These are phyloP conservation scores for Macropus fuliginosus DNA, from an alignment of 2,797 vertebrate genomes.

Conservation along the genomic window DNA sequence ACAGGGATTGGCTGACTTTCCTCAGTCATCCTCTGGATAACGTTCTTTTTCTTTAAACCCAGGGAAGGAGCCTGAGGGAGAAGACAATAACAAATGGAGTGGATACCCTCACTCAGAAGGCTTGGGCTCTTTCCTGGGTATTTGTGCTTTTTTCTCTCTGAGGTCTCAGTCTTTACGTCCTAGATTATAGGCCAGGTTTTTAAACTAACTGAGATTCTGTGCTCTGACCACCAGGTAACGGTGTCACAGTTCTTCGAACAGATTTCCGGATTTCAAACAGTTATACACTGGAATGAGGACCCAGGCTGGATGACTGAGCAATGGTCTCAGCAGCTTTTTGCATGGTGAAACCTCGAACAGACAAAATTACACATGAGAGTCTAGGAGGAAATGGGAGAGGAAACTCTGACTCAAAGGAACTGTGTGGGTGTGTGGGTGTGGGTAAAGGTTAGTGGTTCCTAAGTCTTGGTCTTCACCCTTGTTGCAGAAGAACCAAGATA, in stretches of 20 bases:
- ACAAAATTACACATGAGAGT: not conserved
- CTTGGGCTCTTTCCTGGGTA: not conserved
- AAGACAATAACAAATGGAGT: not conserved
- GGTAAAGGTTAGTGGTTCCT: constrained; percentile 6
- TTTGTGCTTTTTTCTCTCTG: not conserved
- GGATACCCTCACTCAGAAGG: not conserved
- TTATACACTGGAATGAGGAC: not conserved
- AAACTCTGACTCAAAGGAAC: not conserved
- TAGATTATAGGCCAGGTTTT: not conserved
- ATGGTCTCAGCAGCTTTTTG: not conserved
- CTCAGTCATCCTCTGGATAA: not conserved
- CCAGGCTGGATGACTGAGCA: not conserved
- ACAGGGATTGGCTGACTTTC: no score
- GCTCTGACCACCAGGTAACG: not conserved
- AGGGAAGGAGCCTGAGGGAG: not conserved
- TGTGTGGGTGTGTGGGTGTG: not conserved
- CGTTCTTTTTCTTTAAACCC: not conserved
- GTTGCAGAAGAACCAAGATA: not conserved
- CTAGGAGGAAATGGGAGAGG: not conserved
- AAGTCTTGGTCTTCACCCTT: not conserved
- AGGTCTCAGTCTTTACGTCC: not conserved
- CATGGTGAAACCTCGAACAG: not conserved
- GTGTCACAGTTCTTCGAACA: not conserved
- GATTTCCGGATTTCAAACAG: not conserved
- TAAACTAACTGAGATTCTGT: not conserved